Evolutionary conservation across 1,140 invertebrate genomes (phyloP).

Genomic region (Alviniconcha marisindica): DNA sequence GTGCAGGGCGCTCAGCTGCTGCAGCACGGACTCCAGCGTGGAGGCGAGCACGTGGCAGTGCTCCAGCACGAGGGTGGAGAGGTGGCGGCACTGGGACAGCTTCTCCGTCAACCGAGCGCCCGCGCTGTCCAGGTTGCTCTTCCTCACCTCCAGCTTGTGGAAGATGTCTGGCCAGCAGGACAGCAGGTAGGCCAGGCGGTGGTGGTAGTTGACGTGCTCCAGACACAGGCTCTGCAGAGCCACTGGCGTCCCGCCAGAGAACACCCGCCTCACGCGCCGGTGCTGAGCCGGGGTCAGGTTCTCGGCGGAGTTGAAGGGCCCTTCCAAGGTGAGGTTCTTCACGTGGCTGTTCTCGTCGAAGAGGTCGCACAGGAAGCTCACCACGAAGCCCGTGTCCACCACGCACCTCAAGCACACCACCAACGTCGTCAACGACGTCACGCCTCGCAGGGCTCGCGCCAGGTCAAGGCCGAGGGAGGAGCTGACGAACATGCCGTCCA

Average conservation of each 20-base stretch:
- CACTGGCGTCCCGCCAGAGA: not conserved
- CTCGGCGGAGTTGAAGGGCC: slow-evolving; percentile 52
- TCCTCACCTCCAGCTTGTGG: slow-evolving; percentile 43
- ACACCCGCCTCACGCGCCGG: slow-evolving; percentile 32
- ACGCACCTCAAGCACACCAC: slow-evolving; percentile 48
- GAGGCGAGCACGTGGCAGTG: slow-evolving; percentile 45
- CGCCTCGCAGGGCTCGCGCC: slow-evolving; percentile 44
- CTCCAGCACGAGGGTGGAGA: slow-evolving; percentile 44
- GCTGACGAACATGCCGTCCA: slow-evolving; percentile 47
- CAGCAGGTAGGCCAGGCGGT: slow-evolving; percentile 50
- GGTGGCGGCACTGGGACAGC: slow-evolving; percentile 23
- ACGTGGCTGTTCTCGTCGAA: slow-evolving; percentile 49
- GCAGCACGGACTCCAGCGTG: slow-evolving; percentile 36
- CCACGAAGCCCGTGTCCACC: slow-evolving; percentile 49
- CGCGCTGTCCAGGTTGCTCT: slow-evolving; percentile 48
- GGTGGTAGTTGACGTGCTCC: slow-evolving; percentile 55
- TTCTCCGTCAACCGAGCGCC: slow-evolving; percentile 41
- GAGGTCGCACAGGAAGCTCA: slow-evolving; percentile 49
- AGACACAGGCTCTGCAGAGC: slow-evolving; percentile 41
- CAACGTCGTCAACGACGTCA: slow-evolving; percentile 43
- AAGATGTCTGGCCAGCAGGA: slow-evolving; percentile 47
- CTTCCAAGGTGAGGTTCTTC: slow-evolving; percentile 46
- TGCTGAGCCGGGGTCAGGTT: slow-evolving; percentile 47
- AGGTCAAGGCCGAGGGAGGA: slow-evolving; percentile 36
- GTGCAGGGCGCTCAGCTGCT: slow-evolving; percentile 9